Evolutionary conservation across 2,113 vertebrate species (phyloP), one percentile per base, ranked within the genome.

Genomic region (Silurus glanis): DNA sequence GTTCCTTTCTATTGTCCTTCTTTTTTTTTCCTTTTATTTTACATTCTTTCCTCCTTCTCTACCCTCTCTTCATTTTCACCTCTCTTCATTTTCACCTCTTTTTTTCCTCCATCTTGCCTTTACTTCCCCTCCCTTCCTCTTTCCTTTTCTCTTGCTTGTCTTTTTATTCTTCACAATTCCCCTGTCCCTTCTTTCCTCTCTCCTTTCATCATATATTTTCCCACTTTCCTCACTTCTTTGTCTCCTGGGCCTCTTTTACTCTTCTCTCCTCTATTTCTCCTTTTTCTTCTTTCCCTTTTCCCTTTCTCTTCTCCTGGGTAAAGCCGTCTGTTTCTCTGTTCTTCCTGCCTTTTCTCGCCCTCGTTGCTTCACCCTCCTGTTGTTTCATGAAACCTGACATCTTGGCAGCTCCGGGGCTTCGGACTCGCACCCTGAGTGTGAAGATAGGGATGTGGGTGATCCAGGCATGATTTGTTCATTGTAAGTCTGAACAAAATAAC

Each of bases 371-470:
- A 86, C n/a, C 69, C 51, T 75, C 61, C 62, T 82, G 74, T 78
- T 51, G 84, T 82, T 86, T 62, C 47, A 86, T 67, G 51, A 80
- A 86, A 80, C 45, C 80, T 76, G 81, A 89, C 67, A 75, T 28
- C 37, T 59, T 64, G 79, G 45, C 79, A 62, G 59, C 67, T 51
- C 56, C 14, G 16, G 25, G n/a, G 64, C 79, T 82, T 74, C 28
- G 59, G 84, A 25, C 58, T 78, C n/a, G 4, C 61, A 55, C n/a
- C 51, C 8, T 19, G 5, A 56, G 75, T 19, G 75, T 55, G 28
- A 58, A 25, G 25, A 37, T 49, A 56, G 16, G 3, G 19, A 37
- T 45, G 51, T 56, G 62, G 7, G 8, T 75, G 45, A 49, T 75
- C 45, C 69, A 51, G 37, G 58, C 56, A 10, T 28, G 69, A 67